Base-by-base conservation (phyloP, 2,113 vertebrate species). In the Trichechus manatus region DNA sequence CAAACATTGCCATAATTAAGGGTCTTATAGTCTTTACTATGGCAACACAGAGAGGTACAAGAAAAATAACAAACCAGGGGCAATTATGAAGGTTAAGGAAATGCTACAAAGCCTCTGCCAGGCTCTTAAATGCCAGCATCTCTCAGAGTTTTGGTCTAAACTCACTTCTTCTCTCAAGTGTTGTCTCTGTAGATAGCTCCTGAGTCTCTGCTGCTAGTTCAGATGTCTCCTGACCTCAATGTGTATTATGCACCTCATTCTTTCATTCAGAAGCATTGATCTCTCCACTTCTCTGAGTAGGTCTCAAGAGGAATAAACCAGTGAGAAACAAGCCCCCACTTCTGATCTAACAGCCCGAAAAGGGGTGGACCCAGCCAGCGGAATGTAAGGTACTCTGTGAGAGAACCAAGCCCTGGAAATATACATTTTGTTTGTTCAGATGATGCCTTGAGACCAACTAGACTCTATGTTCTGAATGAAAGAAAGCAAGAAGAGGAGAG, bases 81-180 rank as follows among this genome's bases (percentile, higher is more conserved):
- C 25, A 53, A 70, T 86, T 56, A 42, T 5, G 19, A 79, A 92
- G 9, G 29, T 81, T 84, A 94, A 88, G 64, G 75, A 96, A 89
- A 85, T 89, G 33, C 86, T 27, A 53, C 5, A 66, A 81, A 92
- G 39, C 22, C 33, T 95, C 77, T 44, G 63, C 27, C 59, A 39
- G 53, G 44, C 27, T 39, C 53, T 84, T 83, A 59, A 64, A 66
- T 85, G 11, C 29, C 64, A 25, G 56, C 23, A 53, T 31, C 33
- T 36, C 44, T 78, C 27, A 59, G 42, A 42, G 27, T n/a, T 9
- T 25, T 90, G 42, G 75, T 47, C 70, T 81, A 42, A 75, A 31
- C 75, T 93, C 36, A 29, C 61, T 33, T 92, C n/a, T 81, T 20
- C 36, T 10, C 42, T 72, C 50, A 33, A 80, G 25, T 47, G 20